Evolutionary conservation across 2,888 invertebrate species (phyloP).

Genomic region (Onthophagus sagittarius): DNA sequence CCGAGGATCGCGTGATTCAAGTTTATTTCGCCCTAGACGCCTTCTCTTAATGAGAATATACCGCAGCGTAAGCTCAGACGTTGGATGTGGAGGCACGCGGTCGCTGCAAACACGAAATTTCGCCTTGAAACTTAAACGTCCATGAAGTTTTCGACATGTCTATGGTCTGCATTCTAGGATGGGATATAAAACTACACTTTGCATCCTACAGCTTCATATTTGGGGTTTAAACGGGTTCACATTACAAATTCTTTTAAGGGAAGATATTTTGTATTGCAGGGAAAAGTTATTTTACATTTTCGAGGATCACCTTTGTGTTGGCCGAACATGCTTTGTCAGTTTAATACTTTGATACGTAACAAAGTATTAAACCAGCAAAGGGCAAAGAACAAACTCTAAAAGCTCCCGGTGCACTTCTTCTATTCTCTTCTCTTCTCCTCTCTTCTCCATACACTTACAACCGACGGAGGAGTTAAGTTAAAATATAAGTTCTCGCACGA

Average conservation of each 20-base stretch:
- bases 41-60: slow-evolving; percentile 30
- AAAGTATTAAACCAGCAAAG: neutral
- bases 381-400: neutral
- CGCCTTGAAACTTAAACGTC: slow-evolving; percentile 6
- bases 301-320: neutral
- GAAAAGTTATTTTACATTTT: neutral
- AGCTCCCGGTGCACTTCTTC: neutral
- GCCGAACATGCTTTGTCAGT: neutral
- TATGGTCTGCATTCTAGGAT: neutral
- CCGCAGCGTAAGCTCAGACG: slow-evolving; percentile 24
- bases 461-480: neutral
- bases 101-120: neutral
- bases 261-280: neutral
- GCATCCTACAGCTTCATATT: too few species aligned
- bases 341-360: neutral
- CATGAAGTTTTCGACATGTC: slow-evolving; percentile 1
- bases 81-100: slow-evolving; percentile 1
- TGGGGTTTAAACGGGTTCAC: too few species aligned
- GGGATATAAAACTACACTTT: neutral
- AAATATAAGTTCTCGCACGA: neutral
- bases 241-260: neutral
- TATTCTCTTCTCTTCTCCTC: neutral
- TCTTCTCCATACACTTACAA: neutral
- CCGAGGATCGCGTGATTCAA: slow-evolving; percentile 26
- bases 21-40: slow-evolving; percentile 26